Evolutionary conservation across 2,888 invertebrate genomes (phyloP).

Genomic region (Rutpela maculata): DNA sequence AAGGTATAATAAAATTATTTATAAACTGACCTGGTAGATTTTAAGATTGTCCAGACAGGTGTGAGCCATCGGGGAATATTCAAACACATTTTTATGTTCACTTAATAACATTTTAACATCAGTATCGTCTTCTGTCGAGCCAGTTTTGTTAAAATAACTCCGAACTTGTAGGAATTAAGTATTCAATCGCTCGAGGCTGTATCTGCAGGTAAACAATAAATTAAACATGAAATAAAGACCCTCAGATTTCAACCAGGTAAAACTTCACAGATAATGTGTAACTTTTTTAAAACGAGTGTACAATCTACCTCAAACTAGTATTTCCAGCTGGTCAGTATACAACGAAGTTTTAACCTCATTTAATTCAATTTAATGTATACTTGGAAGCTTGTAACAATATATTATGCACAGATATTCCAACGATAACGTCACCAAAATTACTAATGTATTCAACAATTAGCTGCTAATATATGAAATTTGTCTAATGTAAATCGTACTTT

Average conservation of each 20-base stretch:
- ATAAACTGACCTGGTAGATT: slow-evolving; percentile 31
- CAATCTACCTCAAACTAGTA: slow-evolving; percentile 40
- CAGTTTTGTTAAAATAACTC: background rate
- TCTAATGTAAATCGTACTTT: slow-evolving; percentile 43
- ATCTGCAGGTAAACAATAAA: slow-evolving; percentile 49
- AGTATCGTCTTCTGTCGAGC: slow-evolving; percentile 12
- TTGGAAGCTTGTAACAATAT: slow-evolving; percentile 19
- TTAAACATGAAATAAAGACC: slow-evolving; percentile 39
- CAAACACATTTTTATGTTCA: slow-evolving; percentile 34
- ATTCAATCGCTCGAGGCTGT: slow-evolving; percentile 23
- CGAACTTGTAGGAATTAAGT: slow-evolving; percentile 17
- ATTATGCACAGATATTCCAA: background rate
- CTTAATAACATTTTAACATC: slow-evolving; percentile 35
- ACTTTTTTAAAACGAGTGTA: slow-evolving; percentile 26
- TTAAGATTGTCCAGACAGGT: slow-evolving; percentile 17
- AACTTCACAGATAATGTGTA: slow-evolving; percentile 33
- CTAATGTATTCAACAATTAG: slow-evolving; percentile 41
- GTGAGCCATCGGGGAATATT: slow-evolving; percentile 21
- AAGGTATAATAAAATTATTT: background rate
- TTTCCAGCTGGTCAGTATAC: slow-evolving; percentile 34
- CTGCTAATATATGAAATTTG: slow-evolving; percentile 28
- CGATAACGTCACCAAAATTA: slow-evolving; percentile 41
- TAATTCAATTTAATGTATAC: slow-evolving; percentile 22
- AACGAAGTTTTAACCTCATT: slow-evolving; percentile 39
- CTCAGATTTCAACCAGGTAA: slow-evolving; percentile 43